Percentiles rank a stretch among this genome's conserved stretches.
These are phyloP conservation scores for Acanthurus lineatus DNA, from an alignment of 2,797 vertebrate genomes.

Conservation along the genomic window DNA sequence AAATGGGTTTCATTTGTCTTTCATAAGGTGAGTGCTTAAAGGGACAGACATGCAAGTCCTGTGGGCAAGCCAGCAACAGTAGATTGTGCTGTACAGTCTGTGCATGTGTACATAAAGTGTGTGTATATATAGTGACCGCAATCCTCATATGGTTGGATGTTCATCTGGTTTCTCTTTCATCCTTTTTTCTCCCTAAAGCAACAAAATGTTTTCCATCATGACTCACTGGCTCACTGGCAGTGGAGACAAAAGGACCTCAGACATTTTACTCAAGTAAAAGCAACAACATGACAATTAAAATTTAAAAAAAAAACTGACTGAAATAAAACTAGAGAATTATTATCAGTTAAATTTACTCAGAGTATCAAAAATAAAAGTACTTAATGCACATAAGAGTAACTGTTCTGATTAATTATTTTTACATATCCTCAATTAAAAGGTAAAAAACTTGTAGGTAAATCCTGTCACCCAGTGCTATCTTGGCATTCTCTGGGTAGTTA, in stretches of 20 bases:
- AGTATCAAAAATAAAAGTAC: neutral
- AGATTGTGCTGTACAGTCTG: neutral
- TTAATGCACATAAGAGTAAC: neutral
- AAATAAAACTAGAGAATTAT: neutral
- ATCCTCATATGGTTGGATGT: conserved; percentile 14
- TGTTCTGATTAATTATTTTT: neutral
- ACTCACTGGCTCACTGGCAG: neutral
- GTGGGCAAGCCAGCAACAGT: conserved; percentile 22
- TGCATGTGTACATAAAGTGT: conserved; percentile 1
- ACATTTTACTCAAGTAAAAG: neutral
- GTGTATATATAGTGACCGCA: neutral
- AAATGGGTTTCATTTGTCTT: conserved; percentile 49
- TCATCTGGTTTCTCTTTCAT: conserved; percentile 15
- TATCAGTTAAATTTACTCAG: conserved; percentile 13
- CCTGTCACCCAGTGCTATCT: no score
- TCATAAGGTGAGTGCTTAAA: conserved; percentile 30
- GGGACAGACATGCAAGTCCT: conserved; percentile 34
- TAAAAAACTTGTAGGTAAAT: no score
- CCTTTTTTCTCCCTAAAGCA: conserved; percentile 11
- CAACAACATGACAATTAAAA: neutral
- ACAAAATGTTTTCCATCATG: neutral
- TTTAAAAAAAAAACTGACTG: neutral
- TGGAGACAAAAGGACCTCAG: no score
- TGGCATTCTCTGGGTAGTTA: no score
- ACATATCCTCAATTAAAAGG: conserved; percentile 9